Evolutionary conservation across 2,113 vertebrate species (phyloP).

Genomic region (Proterorhinus semilunaris): DNA sequence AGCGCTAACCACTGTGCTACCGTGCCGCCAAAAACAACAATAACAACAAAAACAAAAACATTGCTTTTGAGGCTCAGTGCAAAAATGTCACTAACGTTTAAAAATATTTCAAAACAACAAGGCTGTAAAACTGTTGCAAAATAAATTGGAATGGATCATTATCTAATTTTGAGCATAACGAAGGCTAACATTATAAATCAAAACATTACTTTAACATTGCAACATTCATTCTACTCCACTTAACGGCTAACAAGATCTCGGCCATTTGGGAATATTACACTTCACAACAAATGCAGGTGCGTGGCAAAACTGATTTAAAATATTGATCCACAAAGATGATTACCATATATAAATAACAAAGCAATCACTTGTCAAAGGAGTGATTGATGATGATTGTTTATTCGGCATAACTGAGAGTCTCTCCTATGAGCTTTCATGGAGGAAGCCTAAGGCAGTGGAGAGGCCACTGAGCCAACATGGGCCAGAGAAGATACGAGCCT

Average conservation of each 20-base stretch:
- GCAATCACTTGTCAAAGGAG: slow-evolving; percentile 16
- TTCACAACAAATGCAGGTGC: neutral
- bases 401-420: slow-evolving; percentile 38
- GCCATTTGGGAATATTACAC: slow-evolving; percentile 13
- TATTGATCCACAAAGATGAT: slow-evolving; percentile 19
- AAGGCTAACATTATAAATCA: no score
- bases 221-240: neutral
- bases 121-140: no score
- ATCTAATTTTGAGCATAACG: no score
- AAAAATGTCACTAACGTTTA: no score
- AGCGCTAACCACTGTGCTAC: no score
- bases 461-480: slow-evolving; percentile 64
- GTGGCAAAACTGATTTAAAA: slow-evolving; percentile 16
- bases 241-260: slow-evolving; percentile 35
- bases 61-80: no score
- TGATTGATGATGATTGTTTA: slow-evolving; percentile 41
- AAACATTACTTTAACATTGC: no score
- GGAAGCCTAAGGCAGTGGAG: slow-evolving; percentile 59
- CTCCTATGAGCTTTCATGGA: slow-evolving; percentile 19
- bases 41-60: no score
- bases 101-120: no score
- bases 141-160: no score
- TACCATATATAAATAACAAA: slow-evolving; percentile 11
- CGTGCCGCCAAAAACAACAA: no score
- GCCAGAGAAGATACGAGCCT: slow-evolving; percentile 65